Percentiles rank a stretch among this genome's conserved stretches.
phyloP scores from a whole-genome alignment of 2,888 invertebrate species.

The Megastigmus dorsalis region DNA sequence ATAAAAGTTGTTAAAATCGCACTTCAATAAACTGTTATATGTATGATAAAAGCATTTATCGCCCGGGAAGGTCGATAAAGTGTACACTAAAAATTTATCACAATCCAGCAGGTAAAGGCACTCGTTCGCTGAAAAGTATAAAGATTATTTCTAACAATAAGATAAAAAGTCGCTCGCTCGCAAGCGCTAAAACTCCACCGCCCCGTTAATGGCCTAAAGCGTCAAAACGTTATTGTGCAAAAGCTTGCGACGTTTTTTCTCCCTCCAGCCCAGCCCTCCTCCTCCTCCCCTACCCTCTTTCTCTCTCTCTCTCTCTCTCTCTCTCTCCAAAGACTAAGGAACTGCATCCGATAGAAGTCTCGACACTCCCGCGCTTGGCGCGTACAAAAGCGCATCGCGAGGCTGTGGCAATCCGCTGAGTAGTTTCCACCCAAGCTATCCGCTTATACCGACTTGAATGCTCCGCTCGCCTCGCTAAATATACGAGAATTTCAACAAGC shows the following conservation, averaged over 20 bases:
- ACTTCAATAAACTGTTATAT: no score
- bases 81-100: no score
- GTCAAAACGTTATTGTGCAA: conserved; percentile 16
- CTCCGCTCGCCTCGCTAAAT: conserved; percentile 22
- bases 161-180: neutral
- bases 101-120: no score
- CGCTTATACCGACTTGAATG: conserved; percentile 18
- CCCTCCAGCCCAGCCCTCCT: no score
- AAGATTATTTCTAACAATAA: neutral
- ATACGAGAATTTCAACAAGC: neutral
- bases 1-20: no score
- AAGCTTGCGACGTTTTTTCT: neutral
- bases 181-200: neutral
- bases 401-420: conserved; percentile 17
- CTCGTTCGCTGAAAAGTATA: no score
- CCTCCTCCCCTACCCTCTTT: no score
- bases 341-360: conserved; percentile 3
- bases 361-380: no score
- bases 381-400: conserved; percentile 24
- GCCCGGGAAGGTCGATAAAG: no score
- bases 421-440: conserved; percentile 9
- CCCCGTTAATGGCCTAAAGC: neutral
- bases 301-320: no score
- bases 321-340: no score
- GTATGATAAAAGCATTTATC: no score